phyloP scores from a whole-genome alignment of 2,113 vertebrate species.

The western clawed frog (Xenopus tropicalis) region DNA sequence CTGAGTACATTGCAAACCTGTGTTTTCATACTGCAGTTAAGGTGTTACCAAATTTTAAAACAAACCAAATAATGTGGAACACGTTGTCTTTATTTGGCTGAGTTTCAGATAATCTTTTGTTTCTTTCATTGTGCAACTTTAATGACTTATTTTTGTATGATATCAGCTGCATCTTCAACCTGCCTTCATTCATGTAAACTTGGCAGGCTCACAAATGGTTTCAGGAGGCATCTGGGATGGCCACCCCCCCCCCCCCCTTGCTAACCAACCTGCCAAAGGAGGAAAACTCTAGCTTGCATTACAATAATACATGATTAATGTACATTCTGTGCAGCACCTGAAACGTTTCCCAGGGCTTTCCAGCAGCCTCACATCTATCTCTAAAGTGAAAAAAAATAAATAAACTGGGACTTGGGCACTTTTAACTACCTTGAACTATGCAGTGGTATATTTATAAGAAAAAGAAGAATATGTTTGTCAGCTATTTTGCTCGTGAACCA shows the following conservation, averaged over 20 bases:
- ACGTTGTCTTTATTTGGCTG: too few species aligned
- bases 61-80: too few species aligned
- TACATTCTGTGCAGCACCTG: slow-evolving; percentile 14
- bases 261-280: background rate
- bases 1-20: too few species aligned
- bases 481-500: background rate
- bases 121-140: too few species aligned
- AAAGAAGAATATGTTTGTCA: slow-evolving; percentile 22
- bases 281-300: slow-evolving; percentile 1
- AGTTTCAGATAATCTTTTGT: too few species aligned
- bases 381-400: slow-evolving; percentile 48
- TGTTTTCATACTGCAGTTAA: too few species aligned
- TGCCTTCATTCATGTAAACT: slow-evolving; percentile 3
- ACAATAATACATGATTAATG: slow-evolving; percentile 16
- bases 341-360: slow-evolving; percentile 34
- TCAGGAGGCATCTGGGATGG: slow-evolving; percentile 4
- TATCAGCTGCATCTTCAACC: background rate
- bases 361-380: slow-evolving; percentile 38
- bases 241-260: background rate
- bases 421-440: slow-evolving; percentile 47
- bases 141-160: background rate
- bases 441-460: slow-evolving; percentile 58
- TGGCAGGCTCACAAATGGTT: slow-evolving; percentile 7
- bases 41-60: too few species aligned
- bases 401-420: slow-evolving; percentile 15